A percentile compares a stretch with the other conserved stretches of the same genome.
Evolutionary conservation across 2,797 vertebrate species (phyloP).

Genomic region (Nannoperca australis): DNA sequence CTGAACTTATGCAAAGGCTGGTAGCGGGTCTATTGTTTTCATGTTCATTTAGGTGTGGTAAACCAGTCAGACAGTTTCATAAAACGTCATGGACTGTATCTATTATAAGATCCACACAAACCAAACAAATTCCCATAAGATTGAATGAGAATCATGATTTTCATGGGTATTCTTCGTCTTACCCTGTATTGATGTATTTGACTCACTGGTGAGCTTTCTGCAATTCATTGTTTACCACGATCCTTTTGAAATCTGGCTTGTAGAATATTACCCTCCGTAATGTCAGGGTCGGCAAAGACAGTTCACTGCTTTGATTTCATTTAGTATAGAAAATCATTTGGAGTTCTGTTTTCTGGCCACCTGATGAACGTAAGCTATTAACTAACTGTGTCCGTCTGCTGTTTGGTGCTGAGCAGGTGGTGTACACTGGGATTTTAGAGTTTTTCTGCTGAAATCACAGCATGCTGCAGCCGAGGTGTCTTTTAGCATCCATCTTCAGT

Average conservation of each 20-base stretch:
- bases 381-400: no score
- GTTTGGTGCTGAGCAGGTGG: no score
- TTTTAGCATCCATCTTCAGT: no score
- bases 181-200: background rate
- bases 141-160: background rate
- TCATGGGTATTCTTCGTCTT: background rate
- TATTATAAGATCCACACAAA: background rate
- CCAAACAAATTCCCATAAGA: no score
- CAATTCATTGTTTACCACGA: background rate
- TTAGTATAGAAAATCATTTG: background rate
- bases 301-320: no score
- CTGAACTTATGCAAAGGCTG: constrained; percentile 14
- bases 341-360: background rate
- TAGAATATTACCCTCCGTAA: background rate
- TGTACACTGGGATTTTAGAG: no score
- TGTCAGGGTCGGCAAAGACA: background rate
- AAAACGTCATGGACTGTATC: background rate
- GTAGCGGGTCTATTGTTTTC: fast-evolving
- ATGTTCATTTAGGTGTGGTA: background rate
- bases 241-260: no score
- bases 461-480: no score
- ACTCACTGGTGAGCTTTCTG: background rate
- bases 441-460: no score
- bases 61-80: background rate
- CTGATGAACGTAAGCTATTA: no score